phyloP scores from a whole-genome alignment of 2,797 vertebrate genomes.

The Nyctalus aviator region DNA sequence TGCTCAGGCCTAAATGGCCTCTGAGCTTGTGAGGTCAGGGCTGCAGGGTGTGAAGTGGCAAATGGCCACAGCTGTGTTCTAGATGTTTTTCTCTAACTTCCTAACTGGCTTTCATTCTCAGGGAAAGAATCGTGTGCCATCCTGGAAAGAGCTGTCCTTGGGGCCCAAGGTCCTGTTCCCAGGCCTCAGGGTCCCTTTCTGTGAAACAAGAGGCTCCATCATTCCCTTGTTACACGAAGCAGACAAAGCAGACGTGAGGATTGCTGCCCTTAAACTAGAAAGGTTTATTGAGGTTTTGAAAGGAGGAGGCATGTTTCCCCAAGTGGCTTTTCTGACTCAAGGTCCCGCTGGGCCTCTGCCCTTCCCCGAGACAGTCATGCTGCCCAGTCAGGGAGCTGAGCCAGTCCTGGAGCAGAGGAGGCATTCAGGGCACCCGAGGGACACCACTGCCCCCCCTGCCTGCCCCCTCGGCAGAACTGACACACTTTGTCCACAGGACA shows the following conservation, averaged over 20 bases:
- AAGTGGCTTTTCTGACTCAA: background rate
- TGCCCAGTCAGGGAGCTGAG: background rate
- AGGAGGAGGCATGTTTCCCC: background rate
- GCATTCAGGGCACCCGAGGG: rapidly evolving
- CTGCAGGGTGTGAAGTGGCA: background rate
- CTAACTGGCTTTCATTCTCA: background rate
- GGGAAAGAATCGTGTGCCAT: background rate
- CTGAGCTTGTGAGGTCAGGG: background rate
- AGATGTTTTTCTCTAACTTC: background rate
- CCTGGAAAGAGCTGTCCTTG: background rate
- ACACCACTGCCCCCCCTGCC: rapidly evolving
- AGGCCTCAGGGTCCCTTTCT: background rate
- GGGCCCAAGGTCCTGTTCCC: background rate
- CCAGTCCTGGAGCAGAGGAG: background rate
- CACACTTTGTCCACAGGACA: rapidly evolving
- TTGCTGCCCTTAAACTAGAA: background rate
- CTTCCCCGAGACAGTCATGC: rapidly evolving
- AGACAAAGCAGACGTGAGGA: background rate
- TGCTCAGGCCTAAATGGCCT: no score
- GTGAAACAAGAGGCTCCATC: background rate
- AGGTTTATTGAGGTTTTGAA: background rate
- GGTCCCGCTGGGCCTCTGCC: background rate
- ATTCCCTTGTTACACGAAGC: background rate
- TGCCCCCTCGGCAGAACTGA: background rate
- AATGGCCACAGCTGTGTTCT: background rate